Evolutionary conservation across 1,140 invertebrate species (phyloP).

Genomic region (Drosophila lowei): DNA sequence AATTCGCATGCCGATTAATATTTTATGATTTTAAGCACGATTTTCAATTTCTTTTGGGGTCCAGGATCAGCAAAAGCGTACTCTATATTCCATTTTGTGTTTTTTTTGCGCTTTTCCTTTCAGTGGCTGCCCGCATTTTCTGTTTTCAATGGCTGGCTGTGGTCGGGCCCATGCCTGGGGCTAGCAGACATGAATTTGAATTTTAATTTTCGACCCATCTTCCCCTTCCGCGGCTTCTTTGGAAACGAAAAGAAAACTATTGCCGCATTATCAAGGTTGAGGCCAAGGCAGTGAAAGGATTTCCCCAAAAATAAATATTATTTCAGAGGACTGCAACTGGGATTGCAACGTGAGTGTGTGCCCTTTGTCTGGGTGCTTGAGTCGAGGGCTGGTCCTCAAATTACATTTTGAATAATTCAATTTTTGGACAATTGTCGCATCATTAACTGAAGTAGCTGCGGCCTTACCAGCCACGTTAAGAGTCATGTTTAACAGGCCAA

Average conservation of each 20-base stretch:
- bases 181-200: conserved; percentile 71
- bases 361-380: conserved; percentile 36
- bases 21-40: conserved; percentile 74
- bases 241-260: conserved; percentile 24
- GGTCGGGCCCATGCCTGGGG: conserved; percentile 37
- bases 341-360: not conserved
- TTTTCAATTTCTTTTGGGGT: conserved; percentile 53
- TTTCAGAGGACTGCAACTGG: conserved; percentile 14
- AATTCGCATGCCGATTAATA: conserved; percentile 64
- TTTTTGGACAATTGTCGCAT: conserved; percentile 54
- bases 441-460: conserved; percentile 64
- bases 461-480: conserved; percentile 25
- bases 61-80: conserved; percentile 43
- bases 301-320: conserved; percentile 59
- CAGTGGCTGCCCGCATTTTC: conserved; percentile 8
- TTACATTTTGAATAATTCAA: conserved; percentile 72
- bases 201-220: conserved; percentile 53
- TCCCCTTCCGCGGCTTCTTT: conserved; percentile 1
- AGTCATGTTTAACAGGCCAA: conserved; percentile 37
- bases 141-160: conserved; percentile 5
- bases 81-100: conserved; percentile 4
- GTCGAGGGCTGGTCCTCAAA: conserved; percentile 41
- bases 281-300: conserved; percentile 47
- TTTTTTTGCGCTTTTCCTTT: conserved; percentile 12
- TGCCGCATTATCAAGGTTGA: conserved; percentile 18